Base-by-base conservation (phyloP, 1,140 invertebrate genomes). In the Wasmannia auropunctata region DNA sequence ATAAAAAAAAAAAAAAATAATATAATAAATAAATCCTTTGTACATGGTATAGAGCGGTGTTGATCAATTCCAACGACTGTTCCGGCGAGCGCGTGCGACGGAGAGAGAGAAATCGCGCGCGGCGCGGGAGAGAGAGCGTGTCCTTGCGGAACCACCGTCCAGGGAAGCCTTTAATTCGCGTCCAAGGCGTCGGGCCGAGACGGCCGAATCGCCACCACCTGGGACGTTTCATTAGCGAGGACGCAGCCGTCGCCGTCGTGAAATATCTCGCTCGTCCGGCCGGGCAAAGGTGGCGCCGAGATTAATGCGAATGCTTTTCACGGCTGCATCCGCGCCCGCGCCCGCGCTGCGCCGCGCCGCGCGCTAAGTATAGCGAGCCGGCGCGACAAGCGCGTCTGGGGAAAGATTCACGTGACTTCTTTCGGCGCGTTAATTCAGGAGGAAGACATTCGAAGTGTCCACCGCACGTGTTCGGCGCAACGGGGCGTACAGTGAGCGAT, bases 11-110 rank as follows among this genome's bases (percentile, higher is more conserved):
- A n/a, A n/a, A n/a, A n/a, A n/a, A n/a, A n/a, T n/a, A n/a, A n/a
- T n/a, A n/a, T n/a, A n/a, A n/a, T n/a, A n/a, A n/a, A 90, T 90
- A 90, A 90, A 90, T 76, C 84, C 49, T 89, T 90, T 90, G 76
- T 90, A 90, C 65, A 86, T 62, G 54, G 69, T 67, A n/a, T n/a
- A 88, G 67, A 83, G 83, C 67, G 76, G 83, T 85, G 80, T 90
- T 87, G 65, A 74, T 90, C 83, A 87, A 70, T 90, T 88, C 67
- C 46, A 77, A 70, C 43, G 54, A 56, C n/a, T 14, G 51, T 51
- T 67, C 22, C 34, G 37, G 46, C 8, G n/a, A 51, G 28, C 34
- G 80, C n/a, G 46, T 31, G 34, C 16, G 40, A 8, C 3, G 25
- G 34, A 63, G n/a, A 85, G 51, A 58, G 3, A 37, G 25, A 19